phyloP scores from a whole-genome alignment of 2,113 vertebrate genomes.

The Colaptes auratus region DNA sequence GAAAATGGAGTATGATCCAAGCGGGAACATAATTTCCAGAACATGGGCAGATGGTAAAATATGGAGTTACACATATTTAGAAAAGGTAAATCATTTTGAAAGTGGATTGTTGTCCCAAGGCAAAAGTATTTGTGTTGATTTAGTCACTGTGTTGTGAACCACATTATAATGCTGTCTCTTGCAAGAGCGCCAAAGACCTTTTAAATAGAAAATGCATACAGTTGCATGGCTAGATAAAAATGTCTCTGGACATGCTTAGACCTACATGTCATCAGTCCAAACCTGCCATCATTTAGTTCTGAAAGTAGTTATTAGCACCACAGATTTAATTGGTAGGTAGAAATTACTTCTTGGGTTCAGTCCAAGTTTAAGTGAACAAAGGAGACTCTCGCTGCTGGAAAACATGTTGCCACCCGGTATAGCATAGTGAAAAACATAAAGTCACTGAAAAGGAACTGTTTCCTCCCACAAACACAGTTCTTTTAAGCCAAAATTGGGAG shows the following conservation, averaged over 20 bases:
- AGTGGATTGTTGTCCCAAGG: not conserved
- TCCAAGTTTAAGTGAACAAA: not conserved
- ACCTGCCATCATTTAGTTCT: not conserved
- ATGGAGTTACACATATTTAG: conserved; percentile 97
- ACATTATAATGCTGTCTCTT: not conserved
- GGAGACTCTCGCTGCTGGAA: not conserved
- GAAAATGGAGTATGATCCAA: conserved; percentile 93
- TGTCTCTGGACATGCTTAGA: not conserved
- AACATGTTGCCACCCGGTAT: not conserved
- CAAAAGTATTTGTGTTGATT: not conserved
- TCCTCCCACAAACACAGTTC: not conserved
- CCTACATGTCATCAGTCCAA: not conserved
- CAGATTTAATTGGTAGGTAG: not conserved
- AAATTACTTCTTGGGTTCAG: not conserved
- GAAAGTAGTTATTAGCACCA: not conserved
- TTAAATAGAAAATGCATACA: not conserved
- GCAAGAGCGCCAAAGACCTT: not conserved
- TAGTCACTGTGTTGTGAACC: not conserved
- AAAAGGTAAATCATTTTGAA: conserved; percentile 83
- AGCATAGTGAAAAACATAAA: not conserved
- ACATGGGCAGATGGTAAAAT: conserved; percentile 98
- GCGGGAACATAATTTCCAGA: conserved; percentile 90
- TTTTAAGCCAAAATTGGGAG: not conserved
- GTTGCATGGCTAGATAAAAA: not conserved
- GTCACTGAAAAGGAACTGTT: not conserved